Percentiles rank a stretch among this genome's conserved stretches.
phyloP scores from a whole-genome alignment of 2,113 vertebrate species.

The Cyprinodon brontotheroides region DNA sequence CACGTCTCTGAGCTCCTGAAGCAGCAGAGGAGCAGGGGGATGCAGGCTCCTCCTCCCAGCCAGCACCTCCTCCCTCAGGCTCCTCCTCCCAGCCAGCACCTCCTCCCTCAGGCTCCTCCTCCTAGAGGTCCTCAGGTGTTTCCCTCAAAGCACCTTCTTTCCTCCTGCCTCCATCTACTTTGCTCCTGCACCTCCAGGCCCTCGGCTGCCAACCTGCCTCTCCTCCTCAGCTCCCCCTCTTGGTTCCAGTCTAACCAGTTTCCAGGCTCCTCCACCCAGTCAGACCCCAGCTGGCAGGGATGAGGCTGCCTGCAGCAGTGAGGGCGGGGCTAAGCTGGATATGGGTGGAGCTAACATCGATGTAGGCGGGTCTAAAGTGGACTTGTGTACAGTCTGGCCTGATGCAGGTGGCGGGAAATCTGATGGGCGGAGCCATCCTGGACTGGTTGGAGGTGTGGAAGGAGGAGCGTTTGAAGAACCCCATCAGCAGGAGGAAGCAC shows the following conservation, averaged over 20 bases:
- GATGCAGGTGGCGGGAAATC: background rate
- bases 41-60: background rate
- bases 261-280: background rate
- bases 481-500: background rate
- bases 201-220: background rate
- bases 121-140: slow-evolving; percentile 1
- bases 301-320: background rate
- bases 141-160: slow-evolving; percentile 3
- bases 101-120: slow-evolving; percentile 20
- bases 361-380: background rate
- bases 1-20: slow-evolving; percentile 8
- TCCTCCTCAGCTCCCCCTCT: background rate
- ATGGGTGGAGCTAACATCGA: background rate
- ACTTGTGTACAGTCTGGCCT: too few species aligned
- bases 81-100: background rate
- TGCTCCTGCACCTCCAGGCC: background rate
- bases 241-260: background rate
- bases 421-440: too few species aligned
- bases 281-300: background rate
- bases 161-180: background rate
- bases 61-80: too few species aligned
- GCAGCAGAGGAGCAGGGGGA: background rate
- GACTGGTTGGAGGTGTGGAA: background rate
- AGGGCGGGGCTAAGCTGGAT: background rate
- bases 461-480: background rate